Percentiles rank a stretch among this genome's conserved stretches.
phyloP scores from a whole-genome alignment of 2,113 vertebrate species.

The Lophura nycthemera region DNA sequence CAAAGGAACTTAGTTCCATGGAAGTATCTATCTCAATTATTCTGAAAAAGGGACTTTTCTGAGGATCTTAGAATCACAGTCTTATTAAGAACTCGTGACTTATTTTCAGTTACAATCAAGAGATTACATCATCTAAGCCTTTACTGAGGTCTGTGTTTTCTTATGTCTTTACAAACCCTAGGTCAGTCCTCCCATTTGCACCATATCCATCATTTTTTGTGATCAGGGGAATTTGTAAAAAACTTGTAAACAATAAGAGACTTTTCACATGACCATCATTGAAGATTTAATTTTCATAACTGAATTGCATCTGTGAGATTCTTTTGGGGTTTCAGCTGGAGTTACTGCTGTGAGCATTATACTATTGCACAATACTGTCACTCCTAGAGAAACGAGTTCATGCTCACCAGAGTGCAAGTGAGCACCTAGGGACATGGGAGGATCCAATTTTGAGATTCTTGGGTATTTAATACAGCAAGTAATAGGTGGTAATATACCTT shows the following conservation, averaged over 20 bases:
- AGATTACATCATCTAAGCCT: background rate
- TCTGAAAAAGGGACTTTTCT: background rate
- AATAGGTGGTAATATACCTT: background rate
- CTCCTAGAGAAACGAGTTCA: rapidly evolving
- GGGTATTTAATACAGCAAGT: background rate
- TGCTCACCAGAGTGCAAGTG: background rate
- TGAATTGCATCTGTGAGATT: background rate
- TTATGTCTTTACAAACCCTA: background rate
- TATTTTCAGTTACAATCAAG: background rate
- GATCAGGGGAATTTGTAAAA: background rate
- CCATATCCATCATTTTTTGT: background rate
- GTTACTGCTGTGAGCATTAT: background rate
- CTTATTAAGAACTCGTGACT: background rate
- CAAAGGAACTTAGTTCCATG: background rate
- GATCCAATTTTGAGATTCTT: background rate
- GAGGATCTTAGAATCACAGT: background rate
- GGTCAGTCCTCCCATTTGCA: background rate
- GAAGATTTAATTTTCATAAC: background rate
- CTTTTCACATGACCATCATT: background rate
- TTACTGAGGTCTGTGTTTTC: background rate
- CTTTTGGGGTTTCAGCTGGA: background rate
- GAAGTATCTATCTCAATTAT: background rate
- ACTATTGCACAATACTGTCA: background rate
- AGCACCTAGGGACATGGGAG: background rate
- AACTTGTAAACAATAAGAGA: background rate